These are phyloP conservation scores for Peromyscus melanophrys DNA, from an alignment of 2,797 vertebrate genomes.

Conservation along the genomic window DNA sequence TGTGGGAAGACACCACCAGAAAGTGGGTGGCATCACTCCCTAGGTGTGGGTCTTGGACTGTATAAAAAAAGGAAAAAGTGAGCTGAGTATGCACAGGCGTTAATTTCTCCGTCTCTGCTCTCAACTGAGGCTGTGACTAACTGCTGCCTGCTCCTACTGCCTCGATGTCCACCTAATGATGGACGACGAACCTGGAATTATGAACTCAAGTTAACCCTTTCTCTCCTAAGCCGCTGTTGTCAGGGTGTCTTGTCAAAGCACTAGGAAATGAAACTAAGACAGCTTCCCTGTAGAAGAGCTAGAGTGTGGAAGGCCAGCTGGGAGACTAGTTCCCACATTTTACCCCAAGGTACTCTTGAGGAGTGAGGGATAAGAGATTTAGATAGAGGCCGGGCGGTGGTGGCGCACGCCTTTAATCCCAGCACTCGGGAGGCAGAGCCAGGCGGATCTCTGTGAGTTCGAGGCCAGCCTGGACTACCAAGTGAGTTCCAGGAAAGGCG, in stretches of 20 bases:
- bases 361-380: too few species aligned
- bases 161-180: neutral
- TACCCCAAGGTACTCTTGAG: too few species aligned
- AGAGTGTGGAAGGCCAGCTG: neutral
- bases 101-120: neutral
- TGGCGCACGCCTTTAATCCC: too few species aligned
- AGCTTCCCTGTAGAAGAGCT: conserved; percentile 8
- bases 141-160: neutral
- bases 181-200: neutral
- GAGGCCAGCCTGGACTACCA: too few species aligned
- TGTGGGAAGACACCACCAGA: neutral
- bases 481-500: too few species aligned
- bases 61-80: neutral
- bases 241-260: neutral
- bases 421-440: too few species aligned
- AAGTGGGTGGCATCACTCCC: neutral
- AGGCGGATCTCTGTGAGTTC: too few species aligned
- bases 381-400: too few species aligned
- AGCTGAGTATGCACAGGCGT: neutral
- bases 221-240: neutral
- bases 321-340: too few species aligned
- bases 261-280: neutral
- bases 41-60: neutral
- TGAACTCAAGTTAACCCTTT: neutral
- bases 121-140: neutral